phyloP scores from a whole-genome alignment of 2,113 vertebrate species.

The Dipodomys stephensi region DNA sequence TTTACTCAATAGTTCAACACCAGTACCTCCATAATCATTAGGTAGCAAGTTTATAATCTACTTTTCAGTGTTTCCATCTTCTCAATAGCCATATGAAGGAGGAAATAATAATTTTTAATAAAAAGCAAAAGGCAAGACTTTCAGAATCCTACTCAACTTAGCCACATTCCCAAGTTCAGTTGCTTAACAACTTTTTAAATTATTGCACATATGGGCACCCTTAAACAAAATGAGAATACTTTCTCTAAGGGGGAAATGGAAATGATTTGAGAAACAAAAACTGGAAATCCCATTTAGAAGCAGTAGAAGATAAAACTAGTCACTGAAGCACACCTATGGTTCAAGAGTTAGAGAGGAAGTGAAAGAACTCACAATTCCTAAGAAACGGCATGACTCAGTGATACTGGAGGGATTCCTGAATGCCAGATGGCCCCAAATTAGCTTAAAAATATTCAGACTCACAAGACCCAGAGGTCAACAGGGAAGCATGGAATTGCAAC shows the following conservation, averaged over 20 bases:
- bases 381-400: neutral
- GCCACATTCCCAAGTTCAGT: neutral
- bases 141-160: neutral
- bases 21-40: neutral
- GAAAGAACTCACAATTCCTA: neutral
- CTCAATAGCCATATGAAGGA: neutral
- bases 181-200: too few relatives aligned
- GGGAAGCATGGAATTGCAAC: neutral
- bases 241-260: neutral
- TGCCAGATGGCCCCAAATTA: constrained; percentile 8
- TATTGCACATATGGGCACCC: neutral
- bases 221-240: neutral
- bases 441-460: neutral
- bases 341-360: neutral
- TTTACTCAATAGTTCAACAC: neutral
- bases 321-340: neutral
- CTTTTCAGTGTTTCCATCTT: neutral
- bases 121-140: neutral
- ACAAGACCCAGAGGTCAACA: neutral
- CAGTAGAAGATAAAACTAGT: neutral
- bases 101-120: neutral
- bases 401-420: neutral
- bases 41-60: neutral
- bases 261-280: neutral
- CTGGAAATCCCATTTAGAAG: neutral